Evolutionary conservation across 2,113 vertebrate species (phyloP).

Genomic region (Bombycilla garrulus): DNA sequence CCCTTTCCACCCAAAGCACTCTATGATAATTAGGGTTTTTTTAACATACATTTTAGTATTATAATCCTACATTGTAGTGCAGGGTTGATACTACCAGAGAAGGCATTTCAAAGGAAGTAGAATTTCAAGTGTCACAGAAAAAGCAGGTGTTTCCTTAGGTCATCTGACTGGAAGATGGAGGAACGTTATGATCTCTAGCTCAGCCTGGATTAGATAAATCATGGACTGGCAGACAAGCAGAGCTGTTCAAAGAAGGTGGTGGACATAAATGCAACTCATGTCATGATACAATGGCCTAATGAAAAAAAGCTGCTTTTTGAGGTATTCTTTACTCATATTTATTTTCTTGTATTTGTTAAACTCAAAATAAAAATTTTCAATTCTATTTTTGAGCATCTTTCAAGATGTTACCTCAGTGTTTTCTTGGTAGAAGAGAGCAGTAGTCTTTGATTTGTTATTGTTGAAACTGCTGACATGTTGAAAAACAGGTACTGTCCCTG

Average conservation of each 20-base stretch:
- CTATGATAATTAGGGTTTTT: background rate
- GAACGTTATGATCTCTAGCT: background rate
- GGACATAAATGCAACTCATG: background rate
- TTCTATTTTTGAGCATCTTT: background rate
- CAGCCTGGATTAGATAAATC: background rate
- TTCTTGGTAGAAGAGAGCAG: background rate
- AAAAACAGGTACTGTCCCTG: background rate
- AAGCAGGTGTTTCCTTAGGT: background rate
- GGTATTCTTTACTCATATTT: background rate
- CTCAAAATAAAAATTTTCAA: background rate
- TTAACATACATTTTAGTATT: background rate
- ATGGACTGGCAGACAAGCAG: background rate
- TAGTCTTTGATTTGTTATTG: background rate
- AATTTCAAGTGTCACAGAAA: background rate
- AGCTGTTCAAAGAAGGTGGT: background rate
- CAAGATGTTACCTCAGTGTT: background rate
- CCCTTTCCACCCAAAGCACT: background rate
- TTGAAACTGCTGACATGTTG: background rate
- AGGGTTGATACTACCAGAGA: background rate
- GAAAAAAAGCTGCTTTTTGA: background rate
- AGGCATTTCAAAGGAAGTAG: background rate
- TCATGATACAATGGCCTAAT: background rate
- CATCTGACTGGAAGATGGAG: background rate
- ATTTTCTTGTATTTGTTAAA: background rate
- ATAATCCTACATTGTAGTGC: background rate